A percentile compares a stretch with the other conserved stretches of the same genome.
These are phyloP conservation scores for Lasioglossum marginatum DNA, from an alignment of 2,888 invertebrate species.

Conservation along the genomic window DNA sequence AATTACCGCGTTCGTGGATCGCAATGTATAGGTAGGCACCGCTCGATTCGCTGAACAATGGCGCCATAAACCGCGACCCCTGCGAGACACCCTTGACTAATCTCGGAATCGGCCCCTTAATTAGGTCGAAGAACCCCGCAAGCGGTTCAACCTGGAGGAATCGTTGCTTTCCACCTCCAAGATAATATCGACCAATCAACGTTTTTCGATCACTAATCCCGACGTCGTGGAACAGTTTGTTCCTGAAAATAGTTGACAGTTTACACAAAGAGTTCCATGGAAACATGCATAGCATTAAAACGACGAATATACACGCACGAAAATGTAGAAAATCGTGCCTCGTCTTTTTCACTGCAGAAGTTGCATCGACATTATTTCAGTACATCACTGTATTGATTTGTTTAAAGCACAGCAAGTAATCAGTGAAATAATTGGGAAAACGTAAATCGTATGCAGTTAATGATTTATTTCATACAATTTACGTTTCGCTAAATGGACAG, in stretches of 20 bases:
- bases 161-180: background rate
- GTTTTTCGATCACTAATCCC: background rate
- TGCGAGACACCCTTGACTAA: constrained; percentile 13
- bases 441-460: background rate
- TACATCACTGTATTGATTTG: background rate
- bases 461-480: background rate
- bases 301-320: background rate
- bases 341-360: background rate
- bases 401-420: background rate
- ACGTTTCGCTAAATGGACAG: background rate
- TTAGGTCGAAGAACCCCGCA: constrained; percentile 13
- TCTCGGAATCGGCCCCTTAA: constrained; percentile 8
- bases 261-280: background rate
- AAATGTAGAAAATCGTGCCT: background rate
- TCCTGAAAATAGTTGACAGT: background rate
- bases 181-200: constrained; percentile 14
- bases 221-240: background rate
- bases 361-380: background rate
- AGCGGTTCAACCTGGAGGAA: constrained; percentile 11
- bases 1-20: background rate
- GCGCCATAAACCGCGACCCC: constrained; percentile 13
- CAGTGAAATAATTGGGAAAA: background rate
- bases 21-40: background rate
- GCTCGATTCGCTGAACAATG: constrained; percentile 9
- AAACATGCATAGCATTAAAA: background rate